Base-by-base conservation (phyloP, 35 echinoderm and acorn worm genomes). In the Patiria miniata region DNA sequence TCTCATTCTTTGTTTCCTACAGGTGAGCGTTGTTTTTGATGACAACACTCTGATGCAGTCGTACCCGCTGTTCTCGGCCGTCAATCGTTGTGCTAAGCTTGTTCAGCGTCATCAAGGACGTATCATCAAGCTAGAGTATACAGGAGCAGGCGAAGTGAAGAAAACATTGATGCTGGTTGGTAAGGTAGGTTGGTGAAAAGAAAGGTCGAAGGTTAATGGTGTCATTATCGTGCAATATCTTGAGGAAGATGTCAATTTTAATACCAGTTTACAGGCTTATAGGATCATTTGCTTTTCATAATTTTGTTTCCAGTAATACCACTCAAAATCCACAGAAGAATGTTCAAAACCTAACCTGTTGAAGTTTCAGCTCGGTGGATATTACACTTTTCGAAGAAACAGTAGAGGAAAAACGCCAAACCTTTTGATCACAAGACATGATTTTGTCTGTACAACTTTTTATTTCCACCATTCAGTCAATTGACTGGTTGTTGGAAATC, bases 71-170 rank as follows among this genome's bases (percentile, higher is more conserved):
- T 93, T 91, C 80, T 86, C 92, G 2, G 95, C 95, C 57, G 95
- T 97, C 39, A 91, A 97, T 54, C 83, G 95, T 16, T 94, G 91
- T 79, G 95, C 95, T 36, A 94, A 89, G 16, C 78, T 87, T 8
- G 95, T 97, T n/a, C 80, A 91, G 30, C 91, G 95, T 5, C 95
- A 97, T 42, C 77, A 91, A 78, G 95, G 95, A 22, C 88, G 95
- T 32, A 61, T 97, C 79, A 86, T 97, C 44, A 90, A 94, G 16
- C 60, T 97, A 37, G 92, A 93, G 42, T 97, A 97, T 78, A 30
- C 12, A 0, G 95, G 95, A 7, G 55, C 65, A 9, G 95, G 95
- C 2, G 44, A 91, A 54, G 80, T 94, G 3, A 52, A 87, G 36
- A 89, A 60, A 8, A 97, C 95, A 18, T 76, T 97, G 1, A 89